Evolutionary conservation across 2,113 vertebrate genomes (phyloP), one percentile per base, ranked within the genome.

Genomic region (Cyprinodon brontotheroides): DNA sequence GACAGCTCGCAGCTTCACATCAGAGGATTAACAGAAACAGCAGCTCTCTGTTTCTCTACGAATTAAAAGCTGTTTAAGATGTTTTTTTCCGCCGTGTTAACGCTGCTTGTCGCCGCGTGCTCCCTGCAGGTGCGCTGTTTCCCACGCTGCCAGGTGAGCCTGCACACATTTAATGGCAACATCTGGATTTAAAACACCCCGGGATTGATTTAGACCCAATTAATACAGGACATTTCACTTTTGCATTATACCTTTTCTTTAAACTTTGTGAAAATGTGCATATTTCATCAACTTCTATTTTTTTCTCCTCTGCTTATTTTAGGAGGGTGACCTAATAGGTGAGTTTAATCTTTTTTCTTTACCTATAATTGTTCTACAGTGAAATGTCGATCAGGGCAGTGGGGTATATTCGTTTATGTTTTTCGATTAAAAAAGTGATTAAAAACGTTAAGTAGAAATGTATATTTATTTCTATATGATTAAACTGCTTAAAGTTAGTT

Each of bases 291-390:
- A n/a, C 63, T 17, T 39, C 0, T 47, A 3, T 8, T 60, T 11
- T 29, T 70, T 59, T 68, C 8, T 48, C 48, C 48, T 73, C 0
- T 61, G n/a, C 4, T 61, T 62, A 2, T 13, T 81, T 41, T 63
- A 81, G 84, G 62, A 22, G 50, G 36, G 4, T 47, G 50, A n/a
- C 20, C 45, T 4, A 63, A 22, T 1, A 57, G 87, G 92, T 93
- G 78, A 84, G 87, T 89, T 22, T 43, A 10, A 50, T 37, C 36
- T 3, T 38, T 50, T 14, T 14, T 22, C 45, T 29, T 7, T 66
- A 29, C 8, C n/a, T 29, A 17, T 36, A 48, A 48, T 15, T 15
- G 14, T 36, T 22, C 12, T 14, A 13, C 29, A 15, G 9, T 22
- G 29, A 29, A 29, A 29, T 29, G 29, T 29, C 29, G 29, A 29